A percentile compares a stretch with the other conserved stretches of the same genome.
Evolutionary conservation across 2,113 vertebrate species (phyloP).

Genomic region (Ceratotherium simum): DNA sequence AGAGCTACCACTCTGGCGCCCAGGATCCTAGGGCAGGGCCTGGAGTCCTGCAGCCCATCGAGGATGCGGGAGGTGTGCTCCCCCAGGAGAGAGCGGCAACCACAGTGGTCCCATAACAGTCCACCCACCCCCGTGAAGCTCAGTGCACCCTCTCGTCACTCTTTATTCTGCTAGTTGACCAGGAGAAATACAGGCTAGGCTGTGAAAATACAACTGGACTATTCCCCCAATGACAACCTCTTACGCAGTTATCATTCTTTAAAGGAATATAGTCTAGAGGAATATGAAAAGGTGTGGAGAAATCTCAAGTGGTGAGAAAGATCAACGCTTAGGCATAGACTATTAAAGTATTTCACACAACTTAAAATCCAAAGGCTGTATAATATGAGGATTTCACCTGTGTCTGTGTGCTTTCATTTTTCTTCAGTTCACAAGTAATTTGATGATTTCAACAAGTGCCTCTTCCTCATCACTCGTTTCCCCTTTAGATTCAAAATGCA

Average conservation of each 20-base stretch:
- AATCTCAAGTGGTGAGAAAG: background rate
- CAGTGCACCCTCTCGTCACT: rapidly evolving
- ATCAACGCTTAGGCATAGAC: background rate
- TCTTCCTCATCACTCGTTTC: background rate
- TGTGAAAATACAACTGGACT: background rate
- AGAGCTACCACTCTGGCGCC: rapidly evolving
- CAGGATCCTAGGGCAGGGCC: too few relatives aligned
- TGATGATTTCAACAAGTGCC: background rate
- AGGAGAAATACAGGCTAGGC: too few relatives aligned
- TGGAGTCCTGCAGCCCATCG: rapidly evolving
- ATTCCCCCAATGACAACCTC: background rate
- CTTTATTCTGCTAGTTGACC: too few relatives aligned
- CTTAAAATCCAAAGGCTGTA: background rate
- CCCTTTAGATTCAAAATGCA: background rate
- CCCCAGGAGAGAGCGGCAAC: rapidly evolving
- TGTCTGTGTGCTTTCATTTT: rapidly evolving
- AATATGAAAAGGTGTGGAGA: background rate
- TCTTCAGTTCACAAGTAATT: background rate
- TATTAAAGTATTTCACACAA: background rate
- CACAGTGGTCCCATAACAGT: rapidly evolving
- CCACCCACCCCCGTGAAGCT: rapidly evolving
- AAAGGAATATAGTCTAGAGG: background rate
- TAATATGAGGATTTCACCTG: rapidly evolving
- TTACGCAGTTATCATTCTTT: too few relatives aligned
- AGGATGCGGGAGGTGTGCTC: rapidly evolving